Percentiles rank a stretch among this genome's conserved stretches.
Evolutionary conservation across 2,797 vertebrate species (phyloP).

Genomic region (Sebastes nivosus): DNA sequence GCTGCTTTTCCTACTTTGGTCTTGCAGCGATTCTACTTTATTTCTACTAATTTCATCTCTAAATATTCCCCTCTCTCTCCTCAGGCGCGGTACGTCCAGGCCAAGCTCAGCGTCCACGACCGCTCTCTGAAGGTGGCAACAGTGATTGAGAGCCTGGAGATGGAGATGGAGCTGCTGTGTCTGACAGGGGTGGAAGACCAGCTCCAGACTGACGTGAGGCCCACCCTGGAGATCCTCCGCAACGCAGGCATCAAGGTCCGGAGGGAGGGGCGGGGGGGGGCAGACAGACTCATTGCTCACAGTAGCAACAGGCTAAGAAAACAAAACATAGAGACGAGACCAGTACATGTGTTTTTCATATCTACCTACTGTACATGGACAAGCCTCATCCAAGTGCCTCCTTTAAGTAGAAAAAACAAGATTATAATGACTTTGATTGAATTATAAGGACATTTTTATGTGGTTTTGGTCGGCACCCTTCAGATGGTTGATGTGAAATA

Average conservation of each 20-base stretch:
- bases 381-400: not conserved
- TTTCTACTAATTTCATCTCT: not conserved
- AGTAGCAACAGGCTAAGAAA: conserved; percentile 8
- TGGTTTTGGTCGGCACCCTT: not conserved
- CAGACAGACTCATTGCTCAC: not conserved
- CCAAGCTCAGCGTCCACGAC: conserved; percentile 96
- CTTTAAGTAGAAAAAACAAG: not conserved
- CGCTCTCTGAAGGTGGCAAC: conserved; percentile 97
- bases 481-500: not conserved
- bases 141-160: conserved; percentile 96
- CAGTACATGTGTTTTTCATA: conserved; percentile 12
- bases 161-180: conserved; percentile 98
- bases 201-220: conserved; percentile 93
- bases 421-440: not conserved
- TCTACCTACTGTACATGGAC: not conserved
- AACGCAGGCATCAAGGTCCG: conserved; percentile 97
- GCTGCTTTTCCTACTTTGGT: not conserved
- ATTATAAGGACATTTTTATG: not conserved
- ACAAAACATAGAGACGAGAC: conserved; percentile 9
- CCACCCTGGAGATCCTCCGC: conserved; percentile 95
- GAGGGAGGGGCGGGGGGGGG: not conserved
- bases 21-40: not conserved
- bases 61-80: not conserved
- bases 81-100: conserved; percentile 94
- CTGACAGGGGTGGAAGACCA: conserved; percentile 97